These are phyloP conservation scores for Athrips mouffetella DNA, from an alignment of 2,888 invertebrate species.

Conservation along the genomic window DNA sequence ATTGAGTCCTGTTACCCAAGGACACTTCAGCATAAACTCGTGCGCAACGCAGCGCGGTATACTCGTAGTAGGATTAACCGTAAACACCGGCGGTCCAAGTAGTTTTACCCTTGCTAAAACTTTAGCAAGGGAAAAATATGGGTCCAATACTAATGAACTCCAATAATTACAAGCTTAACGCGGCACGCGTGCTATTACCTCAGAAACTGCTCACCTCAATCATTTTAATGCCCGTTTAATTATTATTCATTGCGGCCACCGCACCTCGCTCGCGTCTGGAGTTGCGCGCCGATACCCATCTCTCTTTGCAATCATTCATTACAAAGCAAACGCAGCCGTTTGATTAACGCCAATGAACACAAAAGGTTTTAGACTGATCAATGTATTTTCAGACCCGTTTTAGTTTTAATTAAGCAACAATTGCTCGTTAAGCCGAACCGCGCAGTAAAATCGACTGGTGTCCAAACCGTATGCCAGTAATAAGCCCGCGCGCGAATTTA, in stretches of 20 bases:
- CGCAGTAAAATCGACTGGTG: conserved; percentile 57
- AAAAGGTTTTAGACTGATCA: conserved; percentile 50
- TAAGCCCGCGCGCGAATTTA: conserved; percentile 57
- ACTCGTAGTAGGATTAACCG: conserved; percentile 50
- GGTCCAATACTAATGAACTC: conserved; percentile 53
- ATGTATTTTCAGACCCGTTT: conserved; percentile 63
- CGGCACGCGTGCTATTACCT: conserved; percentile 53
- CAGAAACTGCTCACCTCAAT: conserved; percentile 51
- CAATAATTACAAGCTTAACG: conserved; percentile 59
- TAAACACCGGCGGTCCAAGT: conserved; percentile 35
- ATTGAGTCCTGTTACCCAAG: no score
- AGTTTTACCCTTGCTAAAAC: conserved; percentile 41
- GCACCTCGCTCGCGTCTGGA: conserved; percentile 32
- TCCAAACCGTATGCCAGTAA: conserved; percentile 58
- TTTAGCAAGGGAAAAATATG: conserved; percentile 47
- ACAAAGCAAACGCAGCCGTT: conserved; percentile 40
- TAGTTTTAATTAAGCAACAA: conserved; percentile 71
- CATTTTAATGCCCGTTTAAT: conserved; percentile 59
- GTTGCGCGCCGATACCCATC: conserved; percentile 39
- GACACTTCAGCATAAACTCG: conserved; percentile 43
- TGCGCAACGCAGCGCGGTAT: conserved; percentile 42
- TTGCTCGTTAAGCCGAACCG: conserved; percentile 53
- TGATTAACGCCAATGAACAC: conserved; percentile 44
- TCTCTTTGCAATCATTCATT: conserved; percentile 41
- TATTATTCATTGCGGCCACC: conserved; percentile 52